Conservation (phyloP, 2,797 vertebrate genomes). For the Premnoplex brunnescens region DNA sequence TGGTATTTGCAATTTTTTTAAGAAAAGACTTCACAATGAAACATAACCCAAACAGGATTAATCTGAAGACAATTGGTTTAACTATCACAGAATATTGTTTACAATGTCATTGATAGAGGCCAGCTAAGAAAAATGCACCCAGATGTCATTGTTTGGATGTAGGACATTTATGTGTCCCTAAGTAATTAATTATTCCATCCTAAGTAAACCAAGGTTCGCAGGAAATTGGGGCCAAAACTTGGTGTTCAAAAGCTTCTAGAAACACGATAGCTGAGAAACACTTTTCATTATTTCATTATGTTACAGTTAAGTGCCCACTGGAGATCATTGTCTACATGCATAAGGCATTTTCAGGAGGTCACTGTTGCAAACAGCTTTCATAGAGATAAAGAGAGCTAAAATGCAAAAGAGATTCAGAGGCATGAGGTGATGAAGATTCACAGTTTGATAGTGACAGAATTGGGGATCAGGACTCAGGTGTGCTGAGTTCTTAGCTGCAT, state of each 20-base stretch:
- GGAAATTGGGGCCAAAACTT: neutral
- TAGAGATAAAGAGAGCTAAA: neutral
- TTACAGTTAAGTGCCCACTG: neutral
- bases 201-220: neutral
- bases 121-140: neutral
- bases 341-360: neutral
- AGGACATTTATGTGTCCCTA: neutral
- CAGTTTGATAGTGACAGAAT: neutral
- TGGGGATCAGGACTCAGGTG: neutral
- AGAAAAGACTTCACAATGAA: neutral
- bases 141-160: neutral
- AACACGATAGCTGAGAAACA: neutral
- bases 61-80: slow-evolving; percentile 6
- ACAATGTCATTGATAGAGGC: neutral
- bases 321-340: neutral
- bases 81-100: neutral
- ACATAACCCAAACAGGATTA: slow-evolving; percentile 34
- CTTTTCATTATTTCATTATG: neutral
- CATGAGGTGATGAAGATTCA: neutral
- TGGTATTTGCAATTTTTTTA: neutral
- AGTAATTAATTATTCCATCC: neutral
- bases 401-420: neutral
- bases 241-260: neutral
- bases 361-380: neutral
- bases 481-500: neutral